phyloP scores from a whole-genome alignment of 2,797 vertebrate genomes.

The Gymnoscopelus braueri region DNA sequence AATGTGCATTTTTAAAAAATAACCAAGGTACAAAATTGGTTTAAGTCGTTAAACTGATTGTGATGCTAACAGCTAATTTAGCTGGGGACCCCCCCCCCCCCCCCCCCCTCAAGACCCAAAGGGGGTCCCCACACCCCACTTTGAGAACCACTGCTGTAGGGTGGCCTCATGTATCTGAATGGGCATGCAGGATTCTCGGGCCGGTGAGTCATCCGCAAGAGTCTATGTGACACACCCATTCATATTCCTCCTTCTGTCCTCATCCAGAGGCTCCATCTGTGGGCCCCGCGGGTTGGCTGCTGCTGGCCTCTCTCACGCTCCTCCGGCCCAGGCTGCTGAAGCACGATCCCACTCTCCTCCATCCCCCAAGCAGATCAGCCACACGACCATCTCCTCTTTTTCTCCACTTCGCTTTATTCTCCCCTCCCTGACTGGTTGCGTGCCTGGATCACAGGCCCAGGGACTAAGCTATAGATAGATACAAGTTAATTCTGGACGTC shows the following conservation, averaged over 20 bases:
- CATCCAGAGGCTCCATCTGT: constrained; percentile 69
- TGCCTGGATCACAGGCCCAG: constrained; percentile 36
- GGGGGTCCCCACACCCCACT: too few relatives aligned
- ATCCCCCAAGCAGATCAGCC: constrained; percentile 36
- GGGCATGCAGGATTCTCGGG: constrained; percentile 47
- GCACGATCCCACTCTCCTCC: constrained; percentile 49
- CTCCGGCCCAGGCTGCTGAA: constrained; percentile 60
- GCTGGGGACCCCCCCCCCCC: too few relatives aligned
- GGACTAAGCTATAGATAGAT: constrained; percentile 54
- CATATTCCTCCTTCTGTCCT: constrained; percentile 55
- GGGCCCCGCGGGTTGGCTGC: constrained; percentile 60
- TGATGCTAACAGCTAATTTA: too few relatives aligned
- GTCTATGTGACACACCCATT: constrained; percentile 60
- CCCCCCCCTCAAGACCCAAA: too few relatives aligned
- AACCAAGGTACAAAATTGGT: too few relatives aligned
- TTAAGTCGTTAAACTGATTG: too few relatives aligned
- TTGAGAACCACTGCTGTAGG: too few relatives aligned
- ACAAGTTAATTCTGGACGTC: constrained; percentile 46
- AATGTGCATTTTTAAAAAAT: too few relatives aligned
- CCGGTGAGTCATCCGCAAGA: constrained; percentile 63
- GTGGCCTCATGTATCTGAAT: constrained; percentile 43
- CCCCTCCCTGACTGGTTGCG: constrained; percentile 30
- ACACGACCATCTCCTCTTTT: constrained; percentile 28
- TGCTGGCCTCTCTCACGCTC: constrained; percentile 70
- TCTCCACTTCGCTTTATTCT: constrained; percentile 22